Percentiles rank a stretch among this genome's conserved stretches.
phyloP scores from a whole-genome alignment of 2,888 invertebrate genomes.

The Abscondita cerata region DNA sequence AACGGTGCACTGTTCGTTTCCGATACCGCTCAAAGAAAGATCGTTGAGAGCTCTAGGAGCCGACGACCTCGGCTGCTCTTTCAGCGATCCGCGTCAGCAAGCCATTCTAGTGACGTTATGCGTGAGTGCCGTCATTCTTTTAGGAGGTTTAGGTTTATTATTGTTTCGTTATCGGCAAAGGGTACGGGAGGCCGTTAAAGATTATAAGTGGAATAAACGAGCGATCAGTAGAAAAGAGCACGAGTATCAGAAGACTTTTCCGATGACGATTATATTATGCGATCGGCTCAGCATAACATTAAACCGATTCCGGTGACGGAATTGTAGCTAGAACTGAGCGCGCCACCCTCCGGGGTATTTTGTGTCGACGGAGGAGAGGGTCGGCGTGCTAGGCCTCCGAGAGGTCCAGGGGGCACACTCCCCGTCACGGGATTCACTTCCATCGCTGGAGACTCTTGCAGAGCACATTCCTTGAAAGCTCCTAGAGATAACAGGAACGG shows the following conservation, averaged over 20 bases:
- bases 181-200: constrained; percentile 82
- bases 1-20: constrained; percentile 74
- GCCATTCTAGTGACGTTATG: constrained; percentile 80
- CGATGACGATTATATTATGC: constrained; percentile 83
- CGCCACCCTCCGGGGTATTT: constrained; percentile 80
- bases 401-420: constrained; percentile 66
- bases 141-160: constrained; percentile 75
- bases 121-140: constrained; percentile 74
- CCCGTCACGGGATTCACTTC: constrained; percentile 80
- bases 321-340: constrained; percentile 96
- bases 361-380: constrained; percentile 66
- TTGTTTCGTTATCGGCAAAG: constrained; percentile 81
- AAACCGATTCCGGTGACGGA: constrained; percentile 88
- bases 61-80: constrained; percentile 82
- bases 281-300: constrained; percentile 65
- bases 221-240: constrained; percentile 79
- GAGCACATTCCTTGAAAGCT: constrained; percentile 60
- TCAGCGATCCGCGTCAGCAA: constrained; percentile 79
- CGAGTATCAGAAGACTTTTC: constrained; percentile 89
- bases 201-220: constrained; percentile 81
- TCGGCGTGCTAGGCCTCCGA: constrained; percentile 54
- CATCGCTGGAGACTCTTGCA: constrained; percentile 72
- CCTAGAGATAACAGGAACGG: constrained; percentile 54
- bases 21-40: constrained; percentile 74
- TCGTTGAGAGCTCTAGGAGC: constrained; percentile 72